phyloP scores from a whole-genome alignment of 2,888 invertebrate genomes.

The Deroplatys truncata region DNA sequence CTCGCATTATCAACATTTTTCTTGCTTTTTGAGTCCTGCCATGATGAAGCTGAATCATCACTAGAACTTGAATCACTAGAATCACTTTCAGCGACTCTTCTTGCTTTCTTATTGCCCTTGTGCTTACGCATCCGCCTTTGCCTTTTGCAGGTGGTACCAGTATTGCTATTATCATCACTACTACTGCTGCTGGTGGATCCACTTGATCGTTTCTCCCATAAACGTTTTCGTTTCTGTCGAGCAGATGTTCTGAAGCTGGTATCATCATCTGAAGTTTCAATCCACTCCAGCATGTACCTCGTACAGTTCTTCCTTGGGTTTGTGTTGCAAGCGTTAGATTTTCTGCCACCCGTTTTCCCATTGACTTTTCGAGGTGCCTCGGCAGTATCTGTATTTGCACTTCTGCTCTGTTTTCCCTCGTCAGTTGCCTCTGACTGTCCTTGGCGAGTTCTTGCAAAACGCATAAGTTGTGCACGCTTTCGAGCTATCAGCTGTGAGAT shows the following conservation, averaged over 20 bases:
- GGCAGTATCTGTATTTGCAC: background rate
- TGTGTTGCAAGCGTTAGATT: background rate
- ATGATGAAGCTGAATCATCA: background rate
- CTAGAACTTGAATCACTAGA: background rate
- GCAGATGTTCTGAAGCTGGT: background rate
- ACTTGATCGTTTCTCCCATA: background rate
- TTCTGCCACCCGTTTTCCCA: background rate
- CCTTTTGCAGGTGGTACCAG: background rate
- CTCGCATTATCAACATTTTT: background rate
- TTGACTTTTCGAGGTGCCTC: background rate
- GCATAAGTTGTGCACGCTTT: slow-evolving; percentile 51
- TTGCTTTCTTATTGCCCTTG: background rate
- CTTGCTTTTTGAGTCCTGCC: background rate
- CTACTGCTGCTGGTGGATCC: background rate
- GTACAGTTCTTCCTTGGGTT: slow-evolving; percentile 3
- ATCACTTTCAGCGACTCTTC: background rate
- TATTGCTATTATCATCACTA: background rate
- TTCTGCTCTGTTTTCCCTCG: background rate
- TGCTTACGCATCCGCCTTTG: background rate
- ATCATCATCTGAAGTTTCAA: slow-evolving; percentile 24
- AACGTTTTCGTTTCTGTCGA: background rate
- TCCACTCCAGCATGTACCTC: slow-evolving; percentile 11
- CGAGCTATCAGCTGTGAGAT: slow-evolving; percentile 70
- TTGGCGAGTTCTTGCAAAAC: slow-evolving; percentile 33
- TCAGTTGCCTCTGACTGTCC: slow-evolving; percentile 19